Evolutionary conservation across 2,113 vertebrate genomes (phyloP).

Genomic region (cat (Felis catus)): DNA sequence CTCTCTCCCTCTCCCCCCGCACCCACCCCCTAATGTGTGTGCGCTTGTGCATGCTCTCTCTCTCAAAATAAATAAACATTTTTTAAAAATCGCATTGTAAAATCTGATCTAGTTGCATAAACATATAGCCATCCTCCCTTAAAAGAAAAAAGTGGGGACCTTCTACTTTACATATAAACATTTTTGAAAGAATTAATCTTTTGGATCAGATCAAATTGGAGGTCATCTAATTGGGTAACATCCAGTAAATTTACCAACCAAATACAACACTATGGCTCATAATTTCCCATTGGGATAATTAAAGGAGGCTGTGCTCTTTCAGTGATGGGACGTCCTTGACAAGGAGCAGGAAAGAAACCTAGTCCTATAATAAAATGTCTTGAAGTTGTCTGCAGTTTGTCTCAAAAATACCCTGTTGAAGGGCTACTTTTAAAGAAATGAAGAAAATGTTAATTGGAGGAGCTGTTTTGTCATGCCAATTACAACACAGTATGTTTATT

Average conservation of each 20-base stretch:
- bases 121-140: background rate
- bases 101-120: background rate
- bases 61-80: too few species aligned
- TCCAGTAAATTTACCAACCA: background rate
- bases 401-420: background rate
- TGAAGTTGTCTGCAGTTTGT: background rate
- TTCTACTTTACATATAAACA: background rate
- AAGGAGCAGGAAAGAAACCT: background rate
- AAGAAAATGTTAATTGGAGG: constrained; percentile 25
- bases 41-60: too few species aligned
- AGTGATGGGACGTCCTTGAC: background rate
- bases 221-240: background rate
- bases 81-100: background rate
- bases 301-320: background rate
- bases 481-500: constrained; percentile 34
- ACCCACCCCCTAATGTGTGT: too few species aligned
- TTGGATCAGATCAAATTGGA: background rate
- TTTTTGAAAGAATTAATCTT: background rate
- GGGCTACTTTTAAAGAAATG: background rate
- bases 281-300: background rate
- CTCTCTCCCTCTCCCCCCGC: too few species aligned
- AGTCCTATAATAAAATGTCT: background rate
- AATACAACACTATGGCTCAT: background rate
- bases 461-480: background rate
- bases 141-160: background rate